Base-by-base conservation (phyloP, 2,888 invertebrate genomes). In the Spilarctia lutea region DNA sequence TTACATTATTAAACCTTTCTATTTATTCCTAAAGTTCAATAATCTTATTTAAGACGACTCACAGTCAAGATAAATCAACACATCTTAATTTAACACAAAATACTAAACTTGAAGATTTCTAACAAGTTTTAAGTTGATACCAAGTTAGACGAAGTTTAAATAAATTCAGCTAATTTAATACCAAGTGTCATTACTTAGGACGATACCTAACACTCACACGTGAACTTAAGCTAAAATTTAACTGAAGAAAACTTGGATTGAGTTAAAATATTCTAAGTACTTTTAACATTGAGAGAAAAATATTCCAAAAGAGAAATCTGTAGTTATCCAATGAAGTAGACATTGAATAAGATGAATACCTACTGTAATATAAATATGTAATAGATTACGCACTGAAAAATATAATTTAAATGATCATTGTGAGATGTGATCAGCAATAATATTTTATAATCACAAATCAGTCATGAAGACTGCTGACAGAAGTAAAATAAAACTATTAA, bases 161-260 rank as follows among this genome's bases (percentile, higher is more conserved):
- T 66, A 66, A 35, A n/a, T 24, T 65, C 24, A 30, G 30, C 24
- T 63, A 71, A 71, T 45, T 65, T 45, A 39, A n/a, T 65, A 65
- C 65, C 30, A 65, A 18, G 30, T 30, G 27, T 60, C 42, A 65
- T 63, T 42, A 65, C 42, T 63, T 65, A 60, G 3, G 27, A 4
- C 60, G 1, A 27, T 13, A 27, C 2, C 13, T 3, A 1, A 16
- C 6, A 60, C 27, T 27, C 27, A 27, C 60, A 60, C 16, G 13
- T 27, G 24, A 56, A n/a, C 11, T 27, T 13, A 27, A 27, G 27
- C 4, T 27, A 4, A 60, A 60, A 60, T 13, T 60, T 27, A 60
- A 60, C 27, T 60, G 27, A 60, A 60, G 27, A 27, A 16, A 45
- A 45, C 0, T 45, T 45, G 13, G 45, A 45, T 16, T 45, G 2